Percentiles rank a stretch among this genome's conserved stretches.
Conservation (phyloP, 2,888 invertebrate genomes). For the Acrocyrtus sp. region DNA sequence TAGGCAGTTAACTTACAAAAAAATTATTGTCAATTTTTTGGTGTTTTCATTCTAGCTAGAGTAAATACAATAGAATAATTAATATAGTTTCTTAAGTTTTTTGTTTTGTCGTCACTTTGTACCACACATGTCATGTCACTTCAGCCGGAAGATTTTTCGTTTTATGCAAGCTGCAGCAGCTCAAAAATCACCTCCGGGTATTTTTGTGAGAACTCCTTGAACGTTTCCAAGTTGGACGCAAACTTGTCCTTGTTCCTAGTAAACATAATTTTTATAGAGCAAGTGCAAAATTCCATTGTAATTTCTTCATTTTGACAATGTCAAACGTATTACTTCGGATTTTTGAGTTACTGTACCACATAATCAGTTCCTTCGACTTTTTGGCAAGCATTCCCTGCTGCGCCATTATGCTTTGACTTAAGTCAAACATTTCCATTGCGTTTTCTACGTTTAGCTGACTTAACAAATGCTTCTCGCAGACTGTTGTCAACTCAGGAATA, state of each 20-base stretch:
- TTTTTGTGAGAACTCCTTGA: conserved; percentile 48
- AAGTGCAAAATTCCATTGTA: neutral
- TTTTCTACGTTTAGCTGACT: conserved; percentile 38
- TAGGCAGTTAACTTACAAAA: too few relatives aligned
- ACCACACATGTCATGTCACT: too few relatives aligned
- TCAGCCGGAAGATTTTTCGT: too few relatives aligned
- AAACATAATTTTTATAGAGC: conserved; percentile 3
- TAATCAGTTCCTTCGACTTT: conserved; percentile 51
- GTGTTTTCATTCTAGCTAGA: too few relatives aligned
- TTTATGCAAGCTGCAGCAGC: conserved; percentile 46
- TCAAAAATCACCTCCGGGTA: conserved; percentile 57
- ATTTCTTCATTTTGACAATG: neutral
- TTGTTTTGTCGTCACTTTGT: too few relatives aligned
- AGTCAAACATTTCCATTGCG: conserved; percentile 54
- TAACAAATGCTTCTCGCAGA: conserved; percentile 45
- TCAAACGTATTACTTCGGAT: too few relatives aligned
- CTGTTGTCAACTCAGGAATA: conserved; percentile 35
- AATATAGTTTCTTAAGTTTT: too few relatives aligned
- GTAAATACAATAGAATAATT: too few relatives aligned
- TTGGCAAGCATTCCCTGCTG: conserved; percentile 41
- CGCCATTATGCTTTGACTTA: conserved; percentile 37
- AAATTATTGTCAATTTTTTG: too few relatives aligned
- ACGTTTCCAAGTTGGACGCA: conserved; percentile 45
- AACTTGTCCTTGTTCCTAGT: conserved; percentile 56
- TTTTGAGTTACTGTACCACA: too few relatives aligned